A percentile compares a stretch with the other conserved stretches of the same genome.
These are phyloP conservation scores for Tyrannus savana DNA, from an alignment of 2,113 vertebrate genomes.

Conservation along the genomic window DNA sequence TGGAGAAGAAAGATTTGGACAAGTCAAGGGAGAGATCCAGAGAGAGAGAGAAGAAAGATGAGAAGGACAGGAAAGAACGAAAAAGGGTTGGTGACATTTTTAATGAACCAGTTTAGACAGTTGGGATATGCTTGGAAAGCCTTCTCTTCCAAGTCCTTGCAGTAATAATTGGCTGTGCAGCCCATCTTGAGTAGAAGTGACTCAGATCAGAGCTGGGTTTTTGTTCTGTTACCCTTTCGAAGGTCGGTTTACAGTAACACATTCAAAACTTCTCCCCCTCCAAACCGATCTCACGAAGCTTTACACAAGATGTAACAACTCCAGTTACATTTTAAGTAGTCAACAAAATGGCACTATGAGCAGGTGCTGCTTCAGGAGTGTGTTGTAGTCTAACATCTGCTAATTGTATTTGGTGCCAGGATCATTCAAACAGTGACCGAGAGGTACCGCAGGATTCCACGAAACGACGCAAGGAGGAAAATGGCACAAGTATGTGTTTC, in stretches of 20 bases:
- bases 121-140: neutral
- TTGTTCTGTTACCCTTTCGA: neutral
- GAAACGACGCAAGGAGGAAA: constrained; percentile 90
- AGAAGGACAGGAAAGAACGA: constrained; percentile 88
- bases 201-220: accelerated
- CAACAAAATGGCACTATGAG: neutral
- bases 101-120: constrained; percentile 56
- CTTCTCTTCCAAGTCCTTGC: neutral
- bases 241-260: neutral
- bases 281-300: neutral
- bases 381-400: neutral
- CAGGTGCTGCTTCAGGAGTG: neutral
- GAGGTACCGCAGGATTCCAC: constrained; percentile 83
- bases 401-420: constrained; percentile 76
- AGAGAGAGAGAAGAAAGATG: constrained; percentile 92
- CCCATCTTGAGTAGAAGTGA: neutral
- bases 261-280: neutral
- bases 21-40: constrained; percentile 89
- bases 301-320: neutral
- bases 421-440: constrained; percentile 87
- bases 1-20: constrained; percentile 91
- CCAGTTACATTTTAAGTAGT: neutral
- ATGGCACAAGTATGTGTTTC: constrained; percentile 85
- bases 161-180: neutral
- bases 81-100: constrained; percentile 86